Percentiles rank a stretch among this genome's conserved stretches.
Conservation (phyloP, 2,797 vertebrate species). For the Anguilla pacifica region DNA sequence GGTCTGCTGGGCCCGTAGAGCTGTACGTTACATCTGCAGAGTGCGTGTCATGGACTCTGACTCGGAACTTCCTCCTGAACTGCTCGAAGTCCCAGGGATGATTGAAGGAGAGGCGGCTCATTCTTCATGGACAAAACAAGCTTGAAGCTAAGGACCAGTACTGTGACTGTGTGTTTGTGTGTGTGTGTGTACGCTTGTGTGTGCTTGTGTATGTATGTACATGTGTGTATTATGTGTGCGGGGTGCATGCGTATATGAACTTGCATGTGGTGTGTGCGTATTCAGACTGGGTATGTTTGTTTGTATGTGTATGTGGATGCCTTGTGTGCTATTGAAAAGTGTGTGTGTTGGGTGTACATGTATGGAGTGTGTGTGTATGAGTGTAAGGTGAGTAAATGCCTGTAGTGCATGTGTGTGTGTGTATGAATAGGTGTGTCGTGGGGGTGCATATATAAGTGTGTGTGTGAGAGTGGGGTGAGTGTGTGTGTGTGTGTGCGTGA, state of each 20-base stretch:
- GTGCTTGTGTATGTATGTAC: not conserved
- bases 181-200: not conserved
- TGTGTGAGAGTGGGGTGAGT: not conserved
- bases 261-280: not conserved
- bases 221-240: not conserved
- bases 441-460: not conserved
- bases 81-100: not conserved
- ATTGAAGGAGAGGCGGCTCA: not conserved
- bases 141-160: not conserved
- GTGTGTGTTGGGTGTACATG: not conserved
- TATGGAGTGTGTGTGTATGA: not conserved
- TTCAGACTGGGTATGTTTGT: not conserved
- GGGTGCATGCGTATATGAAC: not conserved
- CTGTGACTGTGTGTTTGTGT: not conserved
- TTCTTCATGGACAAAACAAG: not conserved
- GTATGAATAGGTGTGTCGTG: not conserved
- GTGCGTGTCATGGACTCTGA: not conserved
- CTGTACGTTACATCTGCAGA: not conserved
- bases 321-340: too few species aligned
- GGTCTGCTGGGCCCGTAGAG: not conserved
- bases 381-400: not conserved
- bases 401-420: not conserved
- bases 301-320: not conserved
- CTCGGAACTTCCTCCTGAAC: not conserved
- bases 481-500: not conserved